These are phyloP conservation scores for Drosophila mimica DNA, from an alignment of 2,888 invertebrate genomes.

Conservation along the genomic window DNA sequence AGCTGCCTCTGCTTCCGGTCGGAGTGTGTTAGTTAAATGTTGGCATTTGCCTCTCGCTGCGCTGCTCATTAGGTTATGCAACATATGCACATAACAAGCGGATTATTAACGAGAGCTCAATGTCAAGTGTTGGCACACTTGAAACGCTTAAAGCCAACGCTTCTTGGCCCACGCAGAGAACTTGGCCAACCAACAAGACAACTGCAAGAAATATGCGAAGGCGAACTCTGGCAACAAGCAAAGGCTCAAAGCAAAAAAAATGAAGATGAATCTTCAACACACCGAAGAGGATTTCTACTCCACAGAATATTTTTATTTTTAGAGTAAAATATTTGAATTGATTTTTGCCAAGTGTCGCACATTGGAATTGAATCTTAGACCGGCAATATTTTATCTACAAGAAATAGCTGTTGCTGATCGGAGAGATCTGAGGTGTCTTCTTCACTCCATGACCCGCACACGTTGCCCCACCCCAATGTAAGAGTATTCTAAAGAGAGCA, in stretches of 20 bases:
- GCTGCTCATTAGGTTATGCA: conserved; percentile 74
- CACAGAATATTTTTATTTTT: not conserved
- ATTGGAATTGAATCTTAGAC: too few species aligned
- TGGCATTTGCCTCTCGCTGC: conserved; percentile 51
- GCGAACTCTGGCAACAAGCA: conserved; percentile 13
- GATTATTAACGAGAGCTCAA: conserved; percentile 67
- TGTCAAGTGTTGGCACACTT: conserved; percentile 62
- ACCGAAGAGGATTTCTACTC: not conserved
- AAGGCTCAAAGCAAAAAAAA: not conserved
- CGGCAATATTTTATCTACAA: not conserved
- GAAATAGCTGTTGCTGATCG: too few species aligned
- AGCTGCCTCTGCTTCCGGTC: conserved; percentile 54
- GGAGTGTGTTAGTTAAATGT: conserved; percentile 50
- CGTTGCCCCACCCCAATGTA: not conserved
- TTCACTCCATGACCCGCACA: not conserved
- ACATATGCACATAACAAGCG: conserved; percentile 43
- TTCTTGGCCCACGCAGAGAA: conserved; percentile 12
- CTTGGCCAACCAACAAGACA: conserved; percentile 16
- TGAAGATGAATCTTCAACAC: not conserved
- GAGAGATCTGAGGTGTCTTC: not conserved
- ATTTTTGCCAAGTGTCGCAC: not conserved
- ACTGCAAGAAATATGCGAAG: conserved; percentile 10
- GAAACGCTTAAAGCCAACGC: conserved; percentile 47
- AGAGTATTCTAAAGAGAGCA: conserved; percentile 17
- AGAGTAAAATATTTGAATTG: not conserved